These are phyloP conservation scores for Antechinus flavipes DNA, from an alignment of 2,113 vertebrate species.

Conservation along the genomic window DNA sequence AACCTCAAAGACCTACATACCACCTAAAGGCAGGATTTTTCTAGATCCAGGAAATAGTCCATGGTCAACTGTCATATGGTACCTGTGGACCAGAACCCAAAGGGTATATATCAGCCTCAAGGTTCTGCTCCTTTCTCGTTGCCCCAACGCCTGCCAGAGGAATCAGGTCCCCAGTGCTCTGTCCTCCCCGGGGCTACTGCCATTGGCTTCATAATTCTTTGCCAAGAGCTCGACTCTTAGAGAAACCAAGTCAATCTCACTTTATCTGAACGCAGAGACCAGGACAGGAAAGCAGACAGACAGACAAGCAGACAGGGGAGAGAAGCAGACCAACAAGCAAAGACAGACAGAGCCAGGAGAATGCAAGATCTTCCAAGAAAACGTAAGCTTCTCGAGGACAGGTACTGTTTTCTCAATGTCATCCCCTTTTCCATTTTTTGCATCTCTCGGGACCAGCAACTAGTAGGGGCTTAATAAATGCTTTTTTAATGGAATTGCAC, in stretches of 20 bases:
- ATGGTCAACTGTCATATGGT: background rate
- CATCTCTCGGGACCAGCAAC: background rate
- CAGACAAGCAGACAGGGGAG: constrained; percentile 71
- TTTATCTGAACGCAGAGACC: constrained; percentile 68
- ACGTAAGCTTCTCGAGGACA: background rate
- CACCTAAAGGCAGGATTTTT: background rate
- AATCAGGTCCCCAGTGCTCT: background rate
- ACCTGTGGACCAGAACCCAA: background rate
- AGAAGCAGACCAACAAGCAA: background rate
- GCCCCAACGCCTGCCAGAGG: constrained; percentile 17
- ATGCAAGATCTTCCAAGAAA: background rate
- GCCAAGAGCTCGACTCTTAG: background rate
- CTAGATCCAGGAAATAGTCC: background rate
- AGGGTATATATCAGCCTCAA: background rate
- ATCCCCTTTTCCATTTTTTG: background rate
- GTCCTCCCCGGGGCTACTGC: background rate
- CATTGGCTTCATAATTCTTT: background rate
- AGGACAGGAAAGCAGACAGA: constrained; percentile 70
- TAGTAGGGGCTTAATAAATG: background rate
- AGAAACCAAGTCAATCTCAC: constrained; percentile 37
- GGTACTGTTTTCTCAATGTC: background rate
- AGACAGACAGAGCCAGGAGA: background rate
- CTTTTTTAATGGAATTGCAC: background rate
- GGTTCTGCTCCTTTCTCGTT: background rate
- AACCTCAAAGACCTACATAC: background rate